A percentile compares a stretch with the other conserved stretches of the same genome.
These are phyloP conservation scores for Gadus chalcogrammus DNA, from an alignment of 2,113 vertebrate species.

Conservation along the genomic window DNA sequence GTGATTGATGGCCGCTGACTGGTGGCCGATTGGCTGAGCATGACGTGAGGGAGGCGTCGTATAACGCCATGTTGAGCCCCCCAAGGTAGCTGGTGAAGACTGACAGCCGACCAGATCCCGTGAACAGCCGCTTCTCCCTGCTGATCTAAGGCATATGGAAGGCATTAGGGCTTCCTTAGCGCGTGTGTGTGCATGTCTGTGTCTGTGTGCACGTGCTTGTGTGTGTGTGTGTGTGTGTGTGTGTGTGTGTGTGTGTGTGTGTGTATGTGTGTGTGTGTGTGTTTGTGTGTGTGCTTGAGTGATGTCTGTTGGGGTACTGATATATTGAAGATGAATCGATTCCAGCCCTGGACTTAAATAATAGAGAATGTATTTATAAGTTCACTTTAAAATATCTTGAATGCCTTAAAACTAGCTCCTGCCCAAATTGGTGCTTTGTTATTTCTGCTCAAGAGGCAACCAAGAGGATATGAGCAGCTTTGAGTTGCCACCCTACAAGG, in stretches of 20 bases:
- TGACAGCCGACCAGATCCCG: constrained; percentile 44
- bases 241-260: constrained; percentile 7
- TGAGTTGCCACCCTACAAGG: too few species aligned
- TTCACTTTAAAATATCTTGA: too few species aligned
- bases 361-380: too few species aligned
- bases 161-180: not conserved
- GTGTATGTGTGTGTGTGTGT: not conserved
- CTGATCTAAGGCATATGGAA: constrained; percentile 2
- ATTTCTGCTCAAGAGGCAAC: too few species aligned
- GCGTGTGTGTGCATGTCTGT: constrained; percentile 8
- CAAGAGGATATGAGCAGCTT: too few species aligned
- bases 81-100: constrained; percentile 26
- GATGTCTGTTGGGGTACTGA: not conserved
- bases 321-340: not conserved
- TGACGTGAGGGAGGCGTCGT: constrained; percentile 59
- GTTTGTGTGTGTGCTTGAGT: constrained; percentile 20
- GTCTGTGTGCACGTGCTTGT: constrained; percentile 10
- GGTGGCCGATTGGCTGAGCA: constrained; percentile 38
- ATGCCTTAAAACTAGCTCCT: too few species aligned
- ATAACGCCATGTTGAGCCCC: constrained; percentile 63
- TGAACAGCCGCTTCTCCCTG: constrained; percentile 52
- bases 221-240: constrained; percentile 10
- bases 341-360: too few species aligned
- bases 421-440: too few species aligned
- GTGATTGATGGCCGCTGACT: constrained; percentile 40